Conservation (phyloP, 1,140 invertebrate species). For the Chrysopa pallens region DNA sequence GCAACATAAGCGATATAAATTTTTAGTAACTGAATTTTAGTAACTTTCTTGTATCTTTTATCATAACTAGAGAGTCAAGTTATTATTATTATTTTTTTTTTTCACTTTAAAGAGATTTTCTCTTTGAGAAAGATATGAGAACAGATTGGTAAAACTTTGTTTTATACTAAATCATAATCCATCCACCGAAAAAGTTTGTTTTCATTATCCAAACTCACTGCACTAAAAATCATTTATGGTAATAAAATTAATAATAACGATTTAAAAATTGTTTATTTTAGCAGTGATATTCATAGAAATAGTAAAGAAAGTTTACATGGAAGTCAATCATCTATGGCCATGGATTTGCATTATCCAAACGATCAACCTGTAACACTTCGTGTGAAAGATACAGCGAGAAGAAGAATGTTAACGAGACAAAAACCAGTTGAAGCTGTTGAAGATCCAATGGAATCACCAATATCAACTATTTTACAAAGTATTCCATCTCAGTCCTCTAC, state of each 20-base stretch:
- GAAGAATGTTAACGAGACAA: constrained; percentile 57
- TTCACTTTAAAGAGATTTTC: no score
- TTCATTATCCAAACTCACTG: constrained; percentile 3
- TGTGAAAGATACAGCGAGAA: constrained; percentile 35
- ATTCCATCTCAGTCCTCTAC: constrained; percentile 2
- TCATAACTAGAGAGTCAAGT: no score
- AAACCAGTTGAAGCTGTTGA: constrained; percentile 49
- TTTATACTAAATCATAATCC: no score
- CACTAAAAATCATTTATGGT: constrained; percentile 13
- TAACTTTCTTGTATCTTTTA: no score
- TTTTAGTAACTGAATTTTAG: no score
- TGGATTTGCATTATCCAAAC: constrained; percentile 53
- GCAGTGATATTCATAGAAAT: constrained; percentile 17
- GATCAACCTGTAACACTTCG: constrained; percentile 46
- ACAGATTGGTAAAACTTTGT: no score
- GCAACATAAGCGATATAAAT: no score
- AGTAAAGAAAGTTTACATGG: constrained; percentile 30
- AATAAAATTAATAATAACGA: constrained; percentile 9
- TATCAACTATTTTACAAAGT: constrained; percentile 1
- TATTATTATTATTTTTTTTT: no score
- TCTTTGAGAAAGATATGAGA: no score
- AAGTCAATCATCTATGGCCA: constrained; percentile 41
- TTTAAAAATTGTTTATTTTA: constrained; percentile 14
- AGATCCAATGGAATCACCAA: constrained; percentile 13
- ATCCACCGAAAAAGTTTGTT: no score